Conservation (phyloP, 2,797 vertebrate genomes). For the Eulemur rubriventer region DNA sequence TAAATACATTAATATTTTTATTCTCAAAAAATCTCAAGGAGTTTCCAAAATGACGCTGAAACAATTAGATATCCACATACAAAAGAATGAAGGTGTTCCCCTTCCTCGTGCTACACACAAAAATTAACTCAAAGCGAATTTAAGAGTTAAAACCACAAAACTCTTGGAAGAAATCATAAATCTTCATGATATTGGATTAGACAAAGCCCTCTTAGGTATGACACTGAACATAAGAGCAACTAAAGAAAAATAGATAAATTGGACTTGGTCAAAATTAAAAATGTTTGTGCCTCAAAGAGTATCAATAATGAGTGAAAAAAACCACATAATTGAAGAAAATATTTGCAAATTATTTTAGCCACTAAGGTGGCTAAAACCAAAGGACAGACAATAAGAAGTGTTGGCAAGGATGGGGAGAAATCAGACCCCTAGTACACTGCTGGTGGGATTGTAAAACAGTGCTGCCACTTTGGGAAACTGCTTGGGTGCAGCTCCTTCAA, state of each 20-base stretch:
- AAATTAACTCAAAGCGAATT: neutral
- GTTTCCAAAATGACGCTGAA: neutral
- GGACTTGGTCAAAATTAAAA: neutral
- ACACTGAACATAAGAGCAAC: neutral
- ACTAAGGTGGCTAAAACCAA: neutral
- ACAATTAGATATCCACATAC: neutral
- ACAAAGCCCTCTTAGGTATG: neutral
- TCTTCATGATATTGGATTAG: neutral
- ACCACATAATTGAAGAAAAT: neutral
- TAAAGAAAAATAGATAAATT: neutral
- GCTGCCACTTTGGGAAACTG: neutral
- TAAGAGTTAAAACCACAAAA: neutral
- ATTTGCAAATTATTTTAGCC: neutral
- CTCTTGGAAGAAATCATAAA: neutral
- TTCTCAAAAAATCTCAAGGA: neutral
- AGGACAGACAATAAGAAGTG: neutral
- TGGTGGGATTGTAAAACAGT: neutral
- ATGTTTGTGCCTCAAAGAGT: neutral
- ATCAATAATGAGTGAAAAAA: neutral
- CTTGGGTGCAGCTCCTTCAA: neutral
- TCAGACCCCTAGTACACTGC: neutral
- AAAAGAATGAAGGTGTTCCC: neutral
- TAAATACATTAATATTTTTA: conserved; percentile 9
- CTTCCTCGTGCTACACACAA: neutral
- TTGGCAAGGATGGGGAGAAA: neutral